Percentiles rank a stretch among this genome's conserved stretches.
Evolutionary conservation across 2,888 invertebrate genomes (phyloP).

Genomic region (Dryobotodes eremita): DNA sequence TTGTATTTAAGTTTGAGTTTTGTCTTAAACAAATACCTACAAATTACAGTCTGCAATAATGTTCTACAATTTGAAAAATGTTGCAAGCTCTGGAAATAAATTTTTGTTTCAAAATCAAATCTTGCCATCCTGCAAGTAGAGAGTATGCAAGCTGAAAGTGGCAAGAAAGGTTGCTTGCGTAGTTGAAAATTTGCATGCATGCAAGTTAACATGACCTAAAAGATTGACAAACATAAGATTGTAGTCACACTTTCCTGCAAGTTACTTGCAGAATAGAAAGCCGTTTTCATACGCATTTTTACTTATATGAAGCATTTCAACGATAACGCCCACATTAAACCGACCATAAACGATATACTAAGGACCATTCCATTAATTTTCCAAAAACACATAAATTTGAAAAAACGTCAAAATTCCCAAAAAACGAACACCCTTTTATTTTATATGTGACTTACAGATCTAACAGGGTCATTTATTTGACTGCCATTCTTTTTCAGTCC

Average conservation of each 20-base stretch:
- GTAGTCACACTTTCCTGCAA: not conserved
- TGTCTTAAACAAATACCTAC: not conserved
- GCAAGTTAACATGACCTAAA: not conserved
- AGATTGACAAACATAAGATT: not conserved
- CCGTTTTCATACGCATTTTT: not conserved
- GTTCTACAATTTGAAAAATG: not conserved
- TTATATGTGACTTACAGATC: constrained; percentile 77
- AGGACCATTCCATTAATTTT: not conserved
- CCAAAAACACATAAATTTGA: not conserved
- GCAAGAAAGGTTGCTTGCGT: not conserved
- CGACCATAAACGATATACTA: not conserved
- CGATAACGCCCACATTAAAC: not conserved
- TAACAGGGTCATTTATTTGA: constrained; percentile 79
- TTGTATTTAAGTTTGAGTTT: too few relatives aligned
- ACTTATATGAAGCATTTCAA: not conserved
- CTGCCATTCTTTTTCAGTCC: constrained; percentile 77
- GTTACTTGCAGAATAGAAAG: not conserved
- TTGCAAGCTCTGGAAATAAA: not conserved
- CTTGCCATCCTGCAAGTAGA: not conserved
- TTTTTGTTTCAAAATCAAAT: not conserved
- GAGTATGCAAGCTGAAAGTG: not conserved
- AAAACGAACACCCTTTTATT: constrained; percentile 5
- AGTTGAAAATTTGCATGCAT: too few relatives aligned
- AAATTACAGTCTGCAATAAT: not conserved
- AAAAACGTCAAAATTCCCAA: constrained; percentile 32